Evolutionary conservation across 2,113 vertebrate genomes (phyloP), one percentile per base, ranked within the genome.

Genomic region (Xiphophorus maculatus): DNA sequence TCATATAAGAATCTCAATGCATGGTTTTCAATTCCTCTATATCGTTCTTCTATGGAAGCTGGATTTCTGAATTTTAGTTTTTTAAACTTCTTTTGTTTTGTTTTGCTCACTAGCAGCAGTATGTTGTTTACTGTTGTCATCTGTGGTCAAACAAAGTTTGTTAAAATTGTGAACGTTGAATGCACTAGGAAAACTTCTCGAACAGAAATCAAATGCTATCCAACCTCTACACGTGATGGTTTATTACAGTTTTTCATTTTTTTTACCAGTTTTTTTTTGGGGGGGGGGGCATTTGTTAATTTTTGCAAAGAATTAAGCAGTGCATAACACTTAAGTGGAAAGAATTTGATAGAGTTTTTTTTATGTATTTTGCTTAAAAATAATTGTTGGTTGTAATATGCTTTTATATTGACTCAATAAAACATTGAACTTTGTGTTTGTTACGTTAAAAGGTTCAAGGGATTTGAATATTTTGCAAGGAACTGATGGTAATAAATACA

Each of bases 41-140:
- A 11, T 44, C 27, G 1, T 62, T 63, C 5, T 19, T 63, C 33
- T 7, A 8, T 40, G 2, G 25, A 11, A 10, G 25, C 1, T n/a
- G 27, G 33, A 35, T 69, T 68, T 69, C 14, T 6, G 12, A 10
- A 11, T 10, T 74, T 71, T 48, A 61, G 54, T 42, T 58, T 27
- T 70, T 35, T 25, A 63, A 32, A 25, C 27, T 12, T 19, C 67
- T 74, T n/a, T 66, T 71, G 14, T 62, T 63, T 51, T 22, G 3
- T 13, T 17, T n/a, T 0, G 1, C 22, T 11, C 10, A 44, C 9
- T 4, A 32, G 40, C 60, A 40, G 33, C 1, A 3, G 17, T 62
- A 40, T 58, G 71, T 66, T 74, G 12, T 71, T 74, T 77, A 28
- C 44, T 70, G 51, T 60, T 66, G 10, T 9, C 63, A 35, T 63